Base-by-base conservation (phyloP, 1,140 invertebrate genomes). In the Bombus soroeensis region DNA sequence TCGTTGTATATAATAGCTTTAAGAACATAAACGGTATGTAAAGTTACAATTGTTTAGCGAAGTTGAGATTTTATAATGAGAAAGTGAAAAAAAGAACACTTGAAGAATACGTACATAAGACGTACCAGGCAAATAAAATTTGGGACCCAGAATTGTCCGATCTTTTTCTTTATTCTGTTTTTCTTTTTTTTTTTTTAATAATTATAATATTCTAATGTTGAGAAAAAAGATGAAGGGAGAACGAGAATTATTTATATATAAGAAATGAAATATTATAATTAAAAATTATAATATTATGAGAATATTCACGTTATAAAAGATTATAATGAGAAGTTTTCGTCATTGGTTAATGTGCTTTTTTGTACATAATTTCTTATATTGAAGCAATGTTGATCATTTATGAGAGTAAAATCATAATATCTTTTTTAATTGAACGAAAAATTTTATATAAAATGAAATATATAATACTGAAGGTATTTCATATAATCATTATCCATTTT, bases 1-100 rank as follows among this genome's bases (percentile, higher is more conserved):
- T 95, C 92, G 93, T 94, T 95, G 94, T 95, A 95, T 90, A 94
- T 95, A 95, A 94, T 95, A 94, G 92, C 92, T 91, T 89, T 94
- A 92, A 92, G 93, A 91, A 72, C 81, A 88, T 94, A 93, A 37
- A 93, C 83, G 83, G 88, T 92, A 93, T 83, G 89, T 90, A 88
- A 88, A 93, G 89, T 91, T 90, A 87, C 81, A 92, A 92, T 89
- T 91, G 89, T 93, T 92, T 88, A 88, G 93, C 53, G 71, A 91
- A 90, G 85, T 92, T 90, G 47, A 88, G 80, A 83, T 72, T 75
- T 85, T 87, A 81, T 68, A 71, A 79, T 81, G 57, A 62, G 32
- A 22, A 64, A 64, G 28, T 37, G 15, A 70, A 59, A 53, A 47
- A n/a, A 53, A 82, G 25, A 68, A 41, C 34, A 70, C 70, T 83